A percentile compares a stretch with the other conserved stretches of the same genome.
Evolutionary conservation across 2,797 vertebrate species (phyloP).

Genomic region (Helicolenus hilgendorfi): DNA sequence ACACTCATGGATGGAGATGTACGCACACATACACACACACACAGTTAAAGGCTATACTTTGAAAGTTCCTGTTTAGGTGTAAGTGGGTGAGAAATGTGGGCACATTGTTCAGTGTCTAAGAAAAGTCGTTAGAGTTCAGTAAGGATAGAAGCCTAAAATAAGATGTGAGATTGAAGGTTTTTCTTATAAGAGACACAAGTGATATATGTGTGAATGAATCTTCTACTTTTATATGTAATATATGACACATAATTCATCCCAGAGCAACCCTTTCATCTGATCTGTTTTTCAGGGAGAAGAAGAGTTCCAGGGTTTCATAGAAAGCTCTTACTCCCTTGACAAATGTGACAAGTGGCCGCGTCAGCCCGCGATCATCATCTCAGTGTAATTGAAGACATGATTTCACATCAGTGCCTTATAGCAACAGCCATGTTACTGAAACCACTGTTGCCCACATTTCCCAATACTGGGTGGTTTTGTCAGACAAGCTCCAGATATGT

Average conservation of each 20-base stretch:
- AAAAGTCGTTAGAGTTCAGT: slow-evolving; percentile 58
- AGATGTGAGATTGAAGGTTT: slow-evolving; percentile 36
- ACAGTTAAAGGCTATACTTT: slow-evolving; percentile 74
- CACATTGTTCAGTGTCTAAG: slow-evolving; percentile 53
- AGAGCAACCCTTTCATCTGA: not conserved
- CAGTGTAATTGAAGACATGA: slow-evolving; percentile 67
- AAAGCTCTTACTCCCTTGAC: slow-evolving; percentile 20
- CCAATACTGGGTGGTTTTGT: slow-evolving; percentile 73
- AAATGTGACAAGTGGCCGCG: slow-evolving; percentile 56
- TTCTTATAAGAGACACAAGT: slow-evolving; percentile 24
- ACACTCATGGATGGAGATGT: slow-evolving; percentile 7
- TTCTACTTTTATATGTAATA: not conserved
- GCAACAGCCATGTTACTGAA: slow-evolving; percentile 54
- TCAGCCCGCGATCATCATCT: slow-evolving; percentile 39
- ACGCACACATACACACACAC: slow-evolving; percentile 1
- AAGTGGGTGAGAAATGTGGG: slow-evolving; percentile 83
- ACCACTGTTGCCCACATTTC: slow-evolving; percentile 55
- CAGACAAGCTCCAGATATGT: slow-evolving; percentile 72
- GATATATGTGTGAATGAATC: not conserved
- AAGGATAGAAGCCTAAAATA: slow-evolving; percentile 51
- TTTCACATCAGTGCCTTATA: slow-evolving; percentile 68
- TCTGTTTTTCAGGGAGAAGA: slow-evolving; percentile 1
- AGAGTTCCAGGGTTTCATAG: not conserved
- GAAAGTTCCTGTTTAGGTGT: slow-evolving; percentile 82
- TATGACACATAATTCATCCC: not conserved